A percentile compares a stretch with the other conserved stretches of the same genome.
phyloP scores from a whole-genome alignment of 2,888 invertebrate species.

The Synanthedon tipuliformis region DNA sequence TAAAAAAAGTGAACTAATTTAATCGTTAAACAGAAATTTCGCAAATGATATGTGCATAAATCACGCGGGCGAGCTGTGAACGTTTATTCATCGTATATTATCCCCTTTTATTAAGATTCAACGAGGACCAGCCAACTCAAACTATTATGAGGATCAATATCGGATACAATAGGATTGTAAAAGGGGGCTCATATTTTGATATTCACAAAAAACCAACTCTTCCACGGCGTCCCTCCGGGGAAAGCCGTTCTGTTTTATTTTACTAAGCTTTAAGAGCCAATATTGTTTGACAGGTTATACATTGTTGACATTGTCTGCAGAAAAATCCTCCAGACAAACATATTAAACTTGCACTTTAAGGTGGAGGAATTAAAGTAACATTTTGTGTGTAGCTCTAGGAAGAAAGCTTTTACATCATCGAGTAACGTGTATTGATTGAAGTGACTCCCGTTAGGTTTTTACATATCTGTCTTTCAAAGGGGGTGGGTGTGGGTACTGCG shows the following conservation, averaged over 20 bases:
- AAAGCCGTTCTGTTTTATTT: constrained; percentile 25
- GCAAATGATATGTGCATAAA: constrained; percentile 14
- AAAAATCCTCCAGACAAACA: constrained; percentile 27
- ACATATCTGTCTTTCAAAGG: constrained; percentile 61
- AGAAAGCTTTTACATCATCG: constrained; percentile 63
- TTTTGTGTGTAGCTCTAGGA: constrained; percentile 21
- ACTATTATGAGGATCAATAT: constrained; percentile 68
- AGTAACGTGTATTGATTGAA: constrained; percentile 69
- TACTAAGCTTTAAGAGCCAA: constrained; percentile 34
- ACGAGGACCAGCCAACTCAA: constrained; percentile 50
- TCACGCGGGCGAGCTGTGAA: constrained; percentile 12
- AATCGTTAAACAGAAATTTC: neutral
- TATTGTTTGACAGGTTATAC: constrained; percentile 39
- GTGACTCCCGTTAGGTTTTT: constrained; percentile 66
- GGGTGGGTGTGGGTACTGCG: constrained; percentile 35
- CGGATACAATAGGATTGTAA: constrained; percentile 66
- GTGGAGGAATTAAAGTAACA: constrained; percentile 18
- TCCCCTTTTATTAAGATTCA: constrained; percentile 56
- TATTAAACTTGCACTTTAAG: constrained; percentile 22
- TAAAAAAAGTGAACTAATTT: neutral
- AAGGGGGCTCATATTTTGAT: constrained; percentile 69
- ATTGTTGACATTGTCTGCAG: constrained; percentile 48
- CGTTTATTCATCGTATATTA: constrained; percentile 35
- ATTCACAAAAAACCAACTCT: constrained; percentile 68
- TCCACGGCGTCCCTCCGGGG: constrained; percentile 38